Evolutionary conservation across 1,140 invertebrate genomes (phyloP), one percentile per base, ranked within the genome.

Genomic region (Panonychus citri): DNA sequence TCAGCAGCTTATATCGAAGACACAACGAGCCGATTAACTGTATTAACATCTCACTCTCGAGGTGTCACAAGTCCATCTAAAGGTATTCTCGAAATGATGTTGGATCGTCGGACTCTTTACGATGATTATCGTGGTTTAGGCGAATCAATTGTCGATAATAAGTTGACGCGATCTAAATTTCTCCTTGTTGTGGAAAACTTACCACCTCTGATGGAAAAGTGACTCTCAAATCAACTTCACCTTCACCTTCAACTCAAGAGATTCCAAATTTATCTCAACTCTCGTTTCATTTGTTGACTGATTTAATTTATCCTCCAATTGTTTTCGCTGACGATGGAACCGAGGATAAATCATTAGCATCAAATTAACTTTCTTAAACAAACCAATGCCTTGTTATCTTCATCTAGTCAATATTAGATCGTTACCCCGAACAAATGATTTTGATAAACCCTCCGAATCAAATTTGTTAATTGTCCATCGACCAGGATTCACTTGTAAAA

Each of bases 111-210:
- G 54, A 82, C 83, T 1, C 67, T 83, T 0, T 85, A 83, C 64
- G 85, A 90, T 63, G 88, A 93, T 64, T 80, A 81, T 1, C 70
- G 86, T 21, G 87, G 87, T 1, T 81, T 89, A 76, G 81, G 82
- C 3, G 85, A 93, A 67, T 87, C 85, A n/a, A 75, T 94, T 0
- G 76, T 85, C 0, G 88, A 94, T 64, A 91, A 85, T 66, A 76
- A 78, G 12, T 34, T 34, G 30, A 34, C 30, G 5, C 30, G 30
- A 0, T 34, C 30, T 5, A 34, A 34, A 34, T 24, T 70, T 74
- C 55, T 86, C 85, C n/a, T 21, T 8, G 43, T 48, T 48, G 5
- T 48, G 5, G 25, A 48, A 48, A 17, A 21, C 17, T 25, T 48
- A n/a, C n/a, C n/a, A n/a, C n/a, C n/a, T 8, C 25, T n/a, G n/a